These are phyloP conservation scores for Acrossocheilus wenchowensis DNA, from an alignment of 2,797 vertebrate genomes.

Conservation along the genomic window DNA sequence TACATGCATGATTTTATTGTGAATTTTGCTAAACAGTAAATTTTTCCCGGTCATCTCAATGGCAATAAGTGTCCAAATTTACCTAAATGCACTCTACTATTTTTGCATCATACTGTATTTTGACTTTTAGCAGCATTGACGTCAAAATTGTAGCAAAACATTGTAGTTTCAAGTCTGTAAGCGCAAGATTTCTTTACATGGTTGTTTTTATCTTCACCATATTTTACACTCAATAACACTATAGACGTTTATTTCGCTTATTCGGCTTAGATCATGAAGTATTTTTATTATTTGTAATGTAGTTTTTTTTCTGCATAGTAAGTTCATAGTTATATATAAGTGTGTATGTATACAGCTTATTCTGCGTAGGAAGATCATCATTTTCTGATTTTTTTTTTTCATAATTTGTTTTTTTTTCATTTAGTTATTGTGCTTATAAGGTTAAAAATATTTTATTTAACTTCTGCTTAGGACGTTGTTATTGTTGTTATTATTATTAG, in stretches of 20 bases:
- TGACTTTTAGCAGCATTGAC: neutral
- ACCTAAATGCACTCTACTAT: too few relatives aligned
- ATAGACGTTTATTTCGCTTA: neutral
- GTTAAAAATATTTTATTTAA: too few relatives aligned
- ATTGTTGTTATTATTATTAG: neutral
- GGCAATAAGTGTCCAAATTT: neutral
- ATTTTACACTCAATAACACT: neutral
- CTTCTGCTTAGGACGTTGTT: too few relatives aligned
- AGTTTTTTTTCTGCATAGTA: too few relatives aligned
- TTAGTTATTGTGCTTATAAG: neutral
- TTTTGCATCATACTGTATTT: neutral
- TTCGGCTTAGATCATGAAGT: too few relatives aligned
- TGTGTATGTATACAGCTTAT: too few relatives aligned
- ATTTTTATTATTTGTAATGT: too few relatives aligned
- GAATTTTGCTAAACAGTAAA: neutral
- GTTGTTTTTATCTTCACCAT: neutral
- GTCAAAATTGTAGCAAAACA: neutral
- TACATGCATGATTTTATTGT: neutral
- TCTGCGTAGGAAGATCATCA: neutral
- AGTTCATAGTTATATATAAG: too few relatives aligned
- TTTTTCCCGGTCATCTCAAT: too few relatives aligned
- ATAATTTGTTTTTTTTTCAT: neutral
- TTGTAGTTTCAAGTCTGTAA: neutral
- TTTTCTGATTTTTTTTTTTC: neutral
- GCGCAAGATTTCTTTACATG: neutral